Evolutionary conservation across 2,888 invertebrate genomes (phyloP), one percentile per base, ranked within the genome.

Genomic region (Eupithecia inturbata): DNA sequence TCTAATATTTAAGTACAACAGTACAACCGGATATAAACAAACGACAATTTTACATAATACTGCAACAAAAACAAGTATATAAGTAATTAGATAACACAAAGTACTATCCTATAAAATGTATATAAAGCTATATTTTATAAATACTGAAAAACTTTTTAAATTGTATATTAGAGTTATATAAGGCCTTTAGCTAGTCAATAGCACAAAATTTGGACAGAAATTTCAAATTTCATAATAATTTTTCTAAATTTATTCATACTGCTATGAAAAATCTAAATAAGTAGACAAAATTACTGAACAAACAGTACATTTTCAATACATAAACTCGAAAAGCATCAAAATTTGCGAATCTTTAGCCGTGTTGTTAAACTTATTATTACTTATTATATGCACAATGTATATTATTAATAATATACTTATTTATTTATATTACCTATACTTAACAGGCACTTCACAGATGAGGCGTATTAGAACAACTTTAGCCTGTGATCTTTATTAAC

Each of bases 21-120:
- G 78, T 77, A 77, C 75, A 77, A 76, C 73, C 72, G 67, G 33
- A 75, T 66, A 70, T 67, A 67, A 71, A 77, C 57, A 60, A 71
- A 77, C 71, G 74, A 76, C 71, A 78, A 72, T 73, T 73, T 45
- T 74, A 78, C 75, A 67, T 80, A 80, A 80, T 80, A 80, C 80
- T 78, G 76, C 62, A 74, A 71, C 70, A 74, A 66, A 68, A 69
- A 71, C 53, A 49, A 68, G 70, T 36, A 71, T 39, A 33, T 62
- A 72, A 60, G 67, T 57, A 57, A 57, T 39, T 73, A 67, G 45
- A 64, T 64, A 57, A 49, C 70, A 45, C 62, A 68, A 64, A 64
- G 26, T 57, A 57, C 12, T 57, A 14, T 26, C 57, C 57, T 57
- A 26, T 53, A 53, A 53, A 53, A 53, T 22, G 22, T 57, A 26